Conservation (phyloP, 2,113 vertebrate species). For the Pachypanchax playfairii region DNA sequence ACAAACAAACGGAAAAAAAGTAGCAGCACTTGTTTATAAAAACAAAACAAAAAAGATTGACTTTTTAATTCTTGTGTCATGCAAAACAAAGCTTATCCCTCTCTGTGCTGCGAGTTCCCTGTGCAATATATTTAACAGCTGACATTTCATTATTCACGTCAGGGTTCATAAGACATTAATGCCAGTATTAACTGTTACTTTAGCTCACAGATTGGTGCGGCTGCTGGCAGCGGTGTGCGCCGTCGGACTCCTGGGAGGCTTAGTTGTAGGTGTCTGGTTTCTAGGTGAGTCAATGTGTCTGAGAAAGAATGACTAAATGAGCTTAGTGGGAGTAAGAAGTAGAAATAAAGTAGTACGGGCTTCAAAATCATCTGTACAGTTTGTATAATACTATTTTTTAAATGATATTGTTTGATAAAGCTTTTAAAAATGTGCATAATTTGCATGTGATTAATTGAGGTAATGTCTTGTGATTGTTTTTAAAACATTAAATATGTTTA, state of each 20-base stretch:
- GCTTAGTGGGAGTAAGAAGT: conserved; percentile 15
- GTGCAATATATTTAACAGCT: conserved; percentile 24
- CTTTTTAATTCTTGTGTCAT: background rate
- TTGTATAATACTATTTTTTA: background rate
- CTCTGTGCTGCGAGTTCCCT: conserved; percentile 1
- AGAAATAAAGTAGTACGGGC: conserved; percentile 10
- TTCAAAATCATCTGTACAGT: background rate
- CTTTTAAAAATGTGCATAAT: background rate
- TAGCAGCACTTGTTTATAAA: conserved; percentile 6
- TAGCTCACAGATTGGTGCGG: conserved; percentile 72
- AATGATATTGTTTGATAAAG: too few species aligned
- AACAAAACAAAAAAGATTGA: conserved; percentile 16
- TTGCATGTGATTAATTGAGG: background rate
- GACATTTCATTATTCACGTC: conserved; percentile 48
- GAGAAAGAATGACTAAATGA: conserved; percentile 45
- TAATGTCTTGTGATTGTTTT: background rate
- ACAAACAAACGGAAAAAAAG: conserved; percentile 6
- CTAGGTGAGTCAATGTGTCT: conserved; percentile 78
- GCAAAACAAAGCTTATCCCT: conserved; percentile 3
- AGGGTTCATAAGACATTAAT: conserved; percentile 40
- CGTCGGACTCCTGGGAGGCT: conserved; percentile 76
- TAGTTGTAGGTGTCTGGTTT: conserved; percentile 79
- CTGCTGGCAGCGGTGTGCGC: conserved; percentile 74
- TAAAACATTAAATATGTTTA: background rate
- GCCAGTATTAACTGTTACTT: conserved; percentile 55